These are phyloP conservation scores for Drosophila melanosoma DNA, from an alignment of 2,888 invertebrate species.

Conservation along the genomic window DNA sequence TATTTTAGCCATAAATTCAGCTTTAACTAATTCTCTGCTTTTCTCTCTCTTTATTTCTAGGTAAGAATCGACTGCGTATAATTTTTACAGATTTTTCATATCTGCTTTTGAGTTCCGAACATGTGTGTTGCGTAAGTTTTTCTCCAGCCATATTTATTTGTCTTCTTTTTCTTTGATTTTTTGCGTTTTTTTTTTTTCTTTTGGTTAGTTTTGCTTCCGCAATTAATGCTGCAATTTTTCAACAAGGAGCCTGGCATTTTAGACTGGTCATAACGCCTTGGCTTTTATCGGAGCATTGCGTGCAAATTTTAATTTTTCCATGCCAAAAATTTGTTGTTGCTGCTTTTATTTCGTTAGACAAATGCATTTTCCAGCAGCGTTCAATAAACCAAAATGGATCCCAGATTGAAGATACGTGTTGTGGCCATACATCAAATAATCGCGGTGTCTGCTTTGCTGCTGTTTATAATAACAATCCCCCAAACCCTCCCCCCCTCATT, in stretches of 20 bases:
- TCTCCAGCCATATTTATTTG: constrained; percentile 15
- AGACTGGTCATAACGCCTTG: constrained; percentile 57
- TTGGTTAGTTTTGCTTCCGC: constrained; percentile 61
- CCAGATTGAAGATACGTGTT: constrained; percentile 56
- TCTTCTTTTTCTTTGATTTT: constrained; percentile 10
- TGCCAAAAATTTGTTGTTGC: constrained; percentile 26
- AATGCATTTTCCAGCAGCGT: constrained; percentile 37
- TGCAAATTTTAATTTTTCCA: constrained; percentile 79
- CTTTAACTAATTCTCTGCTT: constrained; percentile 43
- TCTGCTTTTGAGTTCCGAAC: constrained; percentile 10
- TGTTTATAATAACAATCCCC: neutral
- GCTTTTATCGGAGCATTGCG: constrained; percentile 60
- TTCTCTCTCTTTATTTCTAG: constrained; percentile 54
- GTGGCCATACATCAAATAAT: constrained; percentile 10
- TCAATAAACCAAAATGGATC: constrained; percentile 57
- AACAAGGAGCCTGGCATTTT: constrained; percentile 41
- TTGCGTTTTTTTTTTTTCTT: constrained; percentile 17
- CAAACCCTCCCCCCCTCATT: neutral
- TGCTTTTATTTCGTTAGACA: neutral
- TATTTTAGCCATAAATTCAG: constrained; percentile 5
- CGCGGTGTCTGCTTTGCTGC: neutral
- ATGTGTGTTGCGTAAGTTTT: constrained; percentile 66
- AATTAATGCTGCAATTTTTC: constrained; percentile 73
- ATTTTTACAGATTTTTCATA: constrained; percentile 8
- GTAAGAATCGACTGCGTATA: constrained; percentile 57